Evolutionary conservation across 1,140 invertebrate species (phyloP).

Genomic region (Temnothorax nylanderi): DNA sequence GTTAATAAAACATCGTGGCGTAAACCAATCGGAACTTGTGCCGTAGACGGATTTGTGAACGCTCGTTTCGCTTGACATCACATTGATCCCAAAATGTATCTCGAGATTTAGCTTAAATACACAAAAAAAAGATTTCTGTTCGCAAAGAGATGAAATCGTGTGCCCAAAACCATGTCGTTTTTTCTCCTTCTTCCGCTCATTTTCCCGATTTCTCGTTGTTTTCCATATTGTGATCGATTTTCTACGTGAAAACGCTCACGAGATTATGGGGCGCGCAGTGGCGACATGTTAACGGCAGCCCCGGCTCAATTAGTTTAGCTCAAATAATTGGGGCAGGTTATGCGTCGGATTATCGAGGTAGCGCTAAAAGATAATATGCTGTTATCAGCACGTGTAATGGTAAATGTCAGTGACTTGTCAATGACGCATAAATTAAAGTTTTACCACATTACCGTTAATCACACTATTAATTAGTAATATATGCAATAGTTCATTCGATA

Average conservation of each 20-base stretch:
- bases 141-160: neutral
- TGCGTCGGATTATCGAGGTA: constrained; percentile 43
- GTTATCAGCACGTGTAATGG: constrained; percentile 29
- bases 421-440: constrained; percentile 48
- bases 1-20: neutral
- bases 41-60: neutral
- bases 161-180: neutral
- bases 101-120: neutral
- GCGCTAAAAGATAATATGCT: constrained; percentile 40
- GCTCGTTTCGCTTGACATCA: neutral
- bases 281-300: constrained; percentile 33
- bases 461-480: constrained; percentile 9
- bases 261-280: neutral
- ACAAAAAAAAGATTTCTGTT: neutral
- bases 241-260: constrained; percentile 27
- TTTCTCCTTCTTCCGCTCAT: neutral
- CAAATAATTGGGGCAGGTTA: constrained; percentile 51
- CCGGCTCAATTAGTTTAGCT: constrained; percentile 61
- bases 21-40: constrained; percentile 3
- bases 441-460: neutral
- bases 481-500: constrained; percentile 6
- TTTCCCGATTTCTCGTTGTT: neutral
- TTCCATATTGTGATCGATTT: constrained; percentile 37
- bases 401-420: constrained; percentile 44
- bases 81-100: neutral